phyloP scores from a whole-genome alignment of 1,140 invertebrate genomes.

The Drosophila pectinifera region DNA sequence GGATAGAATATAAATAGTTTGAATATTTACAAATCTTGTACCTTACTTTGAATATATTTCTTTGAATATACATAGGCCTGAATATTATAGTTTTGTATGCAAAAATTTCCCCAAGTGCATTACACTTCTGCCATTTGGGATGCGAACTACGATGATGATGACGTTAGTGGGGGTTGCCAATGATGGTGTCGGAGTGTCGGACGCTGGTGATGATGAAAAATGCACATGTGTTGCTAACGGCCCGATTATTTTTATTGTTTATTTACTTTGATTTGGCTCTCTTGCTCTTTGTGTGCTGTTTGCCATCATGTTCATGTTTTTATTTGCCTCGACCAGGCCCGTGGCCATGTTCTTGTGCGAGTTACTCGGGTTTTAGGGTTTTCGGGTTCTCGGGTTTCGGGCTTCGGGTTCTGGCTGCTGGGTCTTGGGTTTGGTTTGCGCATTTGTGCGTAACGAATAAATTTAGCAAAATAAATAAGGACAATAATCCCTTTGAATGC shows the following conservation, averaged over 20 bases:
- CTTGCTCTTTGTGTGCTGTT: conserved; percentile 55
- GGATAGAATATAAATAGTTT: too few species aligned
- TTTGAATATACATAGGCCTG: background rate
- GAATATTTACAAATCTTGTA: background rate
- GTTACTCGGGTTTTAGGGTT: conserved; percentile 23
- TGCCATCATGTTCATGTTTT: conserved; percentile 73
- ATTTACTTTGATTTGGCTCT: conserved; percentile 79
- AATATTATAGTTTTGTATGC: background rate
- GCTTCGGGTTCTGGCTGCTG: conserved; percentile 12
- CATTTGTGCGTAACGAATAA: conserved; percentile 83
- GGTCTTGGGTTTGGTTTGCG: conserved; percentile 54
- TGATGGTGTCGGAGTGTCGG: conserved; percentile 26
- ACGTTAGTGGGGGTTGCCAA: conserved; percentile 21
- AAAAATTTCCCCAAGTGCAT: conserved; percentile 7
- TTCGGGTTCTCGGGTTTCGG: conserved; percentile 8
- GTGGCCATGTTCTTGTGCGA: conserved; percentile 21
- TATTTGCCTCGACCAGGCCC: conserved; percentile 46
- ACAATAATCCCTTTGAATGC: conserved; percentile 83
- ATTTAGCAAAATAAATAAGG: conserved; percentile 83
- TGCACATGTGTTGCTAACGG: conserved; percentile 81
- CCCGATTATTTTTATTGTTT: conserved; percentile 82
- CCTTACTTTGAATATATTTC: background rate
- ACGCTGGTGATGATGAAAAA: conserved; percentile 74
- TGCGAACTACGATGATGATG: conserved; percentile 59
- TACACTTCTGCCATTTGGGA: conserved; percentile 19